phyloP scores from a whole-genome alignment of 2,113 vertebrate species.

The Jacana jacana region DNA sequence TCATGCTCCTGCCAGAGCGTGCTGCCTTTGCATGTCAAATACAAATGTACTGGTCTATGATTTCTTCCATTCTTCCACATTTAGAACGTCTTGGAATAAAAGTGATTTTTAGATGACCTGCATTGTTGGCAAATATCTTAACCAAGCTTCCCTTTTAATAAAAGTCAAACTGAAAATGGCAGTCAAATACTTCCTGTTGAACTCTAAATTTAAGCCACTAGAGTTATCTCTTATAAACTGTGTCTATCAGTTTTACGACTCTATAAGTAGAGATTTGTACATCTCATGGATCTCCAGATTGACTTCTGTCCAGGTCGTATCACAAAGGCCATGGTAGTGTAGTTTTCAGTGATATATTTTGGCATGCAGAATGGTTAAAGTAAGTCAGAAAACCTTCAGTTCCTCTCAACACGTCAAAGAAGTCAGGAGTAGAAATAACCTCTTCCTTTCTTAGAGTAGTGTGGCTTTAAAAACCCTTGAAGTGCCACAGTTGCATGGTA shows the following conservation, averaged over 20 bases:
- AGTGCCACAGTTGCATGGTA: background rate
- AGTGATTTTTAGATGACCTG: background rate
- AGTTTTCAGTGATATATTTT: background rate
- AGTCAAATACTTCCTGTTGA: background rate
- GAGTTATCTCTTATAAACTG: background rate
- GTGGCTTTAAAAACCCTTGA: background rate
- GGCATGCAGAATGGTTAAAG: background rate
- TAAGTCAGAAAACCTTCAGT: background rate
- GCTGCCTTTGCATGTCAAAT: background rate
- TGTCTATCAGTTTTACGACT: background rate
- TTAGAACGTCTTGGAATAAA: background rate
- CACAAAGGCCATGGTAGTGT: background rate
- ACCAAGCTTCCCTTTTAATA: background rate
- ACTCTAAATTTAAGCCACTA: background rate
- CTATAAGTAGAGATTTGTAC: background rate
- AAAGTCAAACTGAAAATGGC: background rate
- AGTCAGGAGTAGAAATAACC: background rate
- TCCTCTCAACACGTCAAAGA: background rate
- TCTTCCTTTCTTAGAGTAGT: background rate
- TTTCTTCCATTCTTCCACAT: background rate
- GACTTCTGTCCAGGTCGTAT: background rate
- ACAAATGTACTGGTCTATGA: background rate
- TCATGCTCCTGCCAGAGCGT: background rate
- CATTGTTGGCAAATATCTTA: background rate
- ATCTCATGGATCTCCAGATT: background rate